phyloP scores from a whole-genome alignment of 2,797 vertebrate species.

The Bufotes viridis region DNA sequence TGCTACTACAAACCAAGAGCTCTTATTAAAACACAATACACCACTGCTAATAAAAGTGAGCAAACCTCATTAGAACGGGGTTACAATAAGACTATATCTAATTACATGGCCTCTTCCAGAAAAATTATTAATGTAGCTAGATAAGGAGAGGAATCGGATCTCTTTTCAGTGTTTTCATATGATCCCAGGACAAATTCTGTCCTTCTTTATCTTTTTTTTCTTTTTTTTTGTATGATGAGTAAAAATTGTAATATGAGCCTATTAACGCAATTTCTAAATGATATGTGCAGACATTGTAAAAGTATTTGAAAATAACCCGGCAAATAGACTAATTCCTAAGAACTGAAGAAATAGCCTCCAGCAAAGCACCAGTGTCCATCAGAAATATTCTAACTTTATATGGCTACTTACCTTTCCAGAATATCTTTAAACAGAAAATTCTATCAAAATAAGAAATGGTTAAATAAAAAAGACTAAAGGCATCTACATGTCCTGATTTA shows the following conservation, averaged over 20 bases:
- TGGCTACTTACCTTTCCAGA: neutral
- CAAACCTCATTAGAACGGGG: slow-evolving; percentile 70
- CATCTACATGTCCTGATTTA: too few species aligned
- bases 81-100: slow-evolving; percentile 65
- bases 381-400: neutral
- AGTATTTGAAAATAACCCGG: neutral
- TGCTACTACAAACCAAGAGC: slow-evolving; percentile 63
- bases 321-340: neutral
- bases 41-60: slow-evolving; percentile 67
- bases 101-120: slow-evolving; percentile 67
- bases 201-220: neutral
- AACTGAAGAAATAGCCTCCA: slow-evolving; percentile 1
- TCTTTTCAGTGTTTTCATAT: slow-evolving; percentile 62
- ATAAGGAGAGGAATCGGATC: slow-evolving; percentile 67
- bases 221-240: neutral
- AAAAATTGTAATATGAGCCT: neutral
- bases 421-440: neutral
- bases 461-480: neutral
- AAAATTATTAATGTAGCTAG: slow-evolving; percentile 65
- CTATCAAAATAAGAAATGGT: neutral
- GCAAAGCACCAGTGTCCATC: neutral
- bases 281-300: neutral
- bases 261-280: neutral
- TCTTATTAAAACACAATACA: slow-evolving; percentile 72
- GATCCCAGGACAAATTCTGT: neutral